A percentile compares a stretch with the other conserved stretches of the same genome.
Evolutionary conservation across 2,797 vertebrate species (phyloP).

Genomic region (Denticeps clupeoides): DNA sequence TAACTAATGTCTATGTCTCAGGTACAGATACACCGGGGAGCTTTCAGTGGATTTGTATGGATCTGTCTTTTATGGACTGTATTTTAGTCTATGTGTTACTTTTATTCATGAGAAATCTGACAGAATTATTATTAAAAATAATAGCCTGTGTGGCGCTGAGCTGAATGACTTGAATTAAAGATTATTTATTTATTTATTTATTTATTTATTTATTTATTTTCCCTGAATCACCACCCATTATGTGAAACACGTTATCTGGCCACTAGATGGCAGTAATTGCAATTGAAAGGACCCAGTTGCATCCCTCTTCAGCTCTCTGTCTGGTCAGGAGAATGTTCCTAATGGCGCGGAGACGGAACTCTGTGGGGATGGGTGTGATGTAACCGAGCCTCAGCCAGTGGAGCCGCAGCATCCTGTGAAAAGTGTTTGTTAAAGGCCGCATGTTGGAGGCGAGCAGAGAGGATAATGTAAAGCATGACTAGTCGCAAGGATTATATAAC

Average conservation of each 20-base stretch:
- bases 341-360: not conserved
- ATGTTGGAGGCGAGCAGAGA: too few relatives aligned
- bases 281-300: slow-evolving; percentile 4
- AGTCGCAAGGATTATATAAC: too few relatives aligned
- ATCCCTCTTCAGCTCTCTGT: not conserved
- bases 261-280: slow-evolving; percentile 20
- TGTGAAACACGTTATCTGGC: not conserved
- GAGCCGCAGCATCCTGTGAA: slow-evolving; percentile 1
- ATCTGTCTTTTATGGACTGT: too few relatives aligned
- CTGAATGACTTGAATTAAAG: slow-evolving; percentile 3
- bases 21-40: too few relatives aligned
- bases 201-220: slow-evolving; percentile 25
- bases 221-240: too few relatives aligned
- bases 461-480: too few relatives aligned
- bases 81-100: too few relatives aligned
- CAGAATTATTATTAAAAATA: too few relatives aligned
- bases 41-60: too few relatives aligned
- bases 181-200: slow-evolving; percentile 12
- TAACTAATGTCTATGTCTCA: too few relatives aligned
- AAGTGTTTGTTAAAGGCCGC: not conserved
- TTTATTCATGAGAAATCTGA: too few relatives aligned
- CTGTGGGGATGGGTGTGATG: not conserved
- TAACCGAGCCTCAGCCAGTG: not conserved
- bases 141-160: too few relatives aligned
- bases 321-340: not conserved